Evolutionary conservation across 2,113 vertebrate species (phyloP), one percentile per base, ranked within the genome.

Genomic region (Lagenorhynchus albirostris): DNA sequence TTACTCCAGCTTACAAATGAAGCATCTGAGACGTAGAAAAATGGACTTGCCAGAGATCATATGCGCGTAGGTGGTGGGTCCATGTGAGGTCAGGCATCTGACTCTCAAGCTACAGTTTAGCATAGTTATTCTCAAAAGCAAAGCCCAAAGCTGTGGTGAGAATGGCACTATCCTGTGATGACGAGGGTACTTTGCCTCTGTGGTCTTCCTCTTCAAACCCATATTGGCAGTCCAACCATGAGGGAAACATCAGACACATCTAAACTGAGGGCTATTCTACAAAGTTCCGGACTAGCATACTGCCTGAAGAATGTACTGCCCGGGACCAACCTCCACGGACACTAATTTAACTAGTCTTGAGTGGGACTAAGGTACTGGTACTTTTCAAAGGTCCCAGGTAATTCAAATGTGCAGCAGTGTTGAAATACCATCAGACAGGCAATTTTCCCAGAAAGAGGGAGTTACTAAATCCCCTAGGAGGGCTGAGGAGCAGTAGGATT

Each of bases 401-500:
- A 79, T 83, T 87, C 20, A 25, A 20, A 29, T 23, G 6, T 67
- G 67, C 14, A 74, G 11, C 55, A 68, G 38, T 79, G 68, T 87
- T 33, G 50, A 93, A 95, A 86, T 25, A 83, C 23, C 60, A 60
- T 1, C 0, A 1, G 36, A 6, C 8, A 70, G 8, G 26, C 7
- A 26, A 50, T 80, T 84, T 92, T 14, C 81, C 63, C 81, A 81
- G 95, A 62, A 74, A 63, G 31, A 77, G 71, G 70, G 50, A 63
- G 67, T 55, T 79, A 6, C 6, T 23, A 55, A 55, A 7, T 18
- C 38, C 2, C 8, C 14, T 6, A 5, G 38, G 5, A 15, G 63
- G 31, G 38, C 29, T 31, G 60, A n/a, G 23, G 13, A 38, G 8
- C 25, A 20, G 2, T 33, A 9, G 77, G 23, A 9, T 10, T n/a